Evolutionary conservation across 2,113 vertebrate genomes (phyloP).

Genomic region (Poeciliopsis prolifica): DNA sequence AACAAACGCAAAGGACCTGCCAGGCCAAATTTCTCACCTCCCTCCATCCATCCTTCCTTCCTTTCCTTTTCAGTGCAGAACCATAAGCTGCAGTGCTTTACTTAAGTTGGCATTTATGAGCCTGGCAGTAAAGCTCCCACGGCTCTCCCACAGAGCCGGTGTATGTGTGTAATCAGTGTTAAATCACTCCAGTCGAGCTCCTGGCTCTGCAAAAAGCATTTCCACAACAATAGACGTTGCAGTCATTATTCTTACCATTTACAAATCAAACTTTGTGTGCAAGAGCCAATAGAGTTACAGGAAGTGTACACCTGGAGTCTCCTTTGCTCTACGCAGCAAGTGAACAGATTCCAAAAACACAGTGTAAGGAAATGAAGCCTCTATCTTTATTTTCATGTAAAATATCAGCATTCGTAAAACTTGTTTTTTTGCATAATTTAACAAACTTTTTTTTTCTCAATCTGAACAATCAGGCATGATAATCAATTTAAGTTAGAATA

Average conservation of each 20-base stretch:
- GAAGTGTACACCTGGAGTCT: constrained; percentile 12
- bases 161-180: constrained; percentile 44
- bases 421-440: background rate
- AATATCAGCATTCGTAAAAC: background rate
- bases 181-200: constrained; percentile 57
- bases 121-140: constrained; percentile 42
- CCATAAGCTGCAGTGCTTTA: constrained; percentile 54
- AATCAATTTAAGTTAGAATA: background rate
- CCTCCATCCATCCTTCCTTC: background rate
- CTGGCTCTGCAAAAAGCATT: constrained; percentile 35
- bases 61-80: constrained; percentile 24
- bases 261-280: constrained; percentile 26
- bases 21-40: constrained; percentile 21
- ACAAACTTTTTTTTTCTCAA: background rate
- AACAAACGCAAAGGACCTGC: constrained; percentile 43
- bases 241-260: constrained; percentile 35
- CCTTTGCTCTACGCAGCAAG: background rate
- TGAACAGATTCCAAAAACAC: background rate
- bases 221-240: constrained; percentile 25
- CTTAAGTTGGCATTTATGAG: constrained; percentile 64
- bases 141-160: constrained; percentile 2
- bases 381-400: background rate
- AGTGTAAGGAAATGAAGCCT: background rate
- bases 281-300: background rate
- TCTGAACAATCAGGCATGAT: background rate